Conservation (phyloP, 2,888 invertebrate species). For the Hololepta plana region DNA sequence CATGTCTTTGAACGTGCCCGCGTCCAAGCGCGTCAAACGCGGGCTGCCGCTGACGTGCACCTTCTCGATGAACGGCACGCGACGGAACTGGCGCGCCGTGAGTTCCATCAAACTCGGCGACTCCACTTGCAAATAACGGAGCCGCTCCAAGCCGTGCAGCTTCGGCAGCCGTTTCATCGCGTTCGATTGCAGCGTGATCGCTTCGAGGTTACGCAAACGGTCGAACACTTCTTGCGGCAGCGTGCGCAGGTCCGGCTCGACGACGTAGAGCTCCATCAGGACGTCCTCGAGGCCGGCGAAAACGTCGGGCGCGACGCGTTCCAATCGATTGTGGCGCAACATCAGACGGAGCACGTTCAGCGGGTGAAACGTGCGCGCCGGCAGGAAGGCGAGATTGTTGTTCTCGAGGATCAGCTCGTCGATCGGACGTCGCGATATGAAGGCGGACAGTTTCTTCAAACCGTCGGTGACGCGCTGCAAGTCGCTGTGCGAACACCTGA, state of each 20-base stretch:
- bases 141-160: conserved; percentile 48
- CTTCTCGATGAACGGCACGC: conserved; percentile 54
- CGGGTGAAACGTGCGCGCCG: conserved; percentile 61
- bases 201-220: conserved; percentile 58
- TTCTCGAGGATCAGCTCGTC: conserved; percentile 79
- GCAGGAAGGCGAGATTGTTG: conserved; percentile 69
- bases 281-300: conserved; percentile 57
- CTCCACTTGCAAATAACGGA: conserved; percentile 57
- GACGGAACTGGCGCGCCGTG: conserved; percentile 48
- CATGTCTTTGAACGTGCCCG: conserved; percentile 41
- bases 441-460: conserved; percentile 47
- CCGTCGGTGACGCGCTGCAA: conserved; percentile 58
- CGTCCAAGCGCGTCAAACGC: conserved; percentile 48
- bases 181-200: conserved; percentile 65
- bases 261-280: conserved; percentile 66
- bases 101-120: conserved; percentile 47
- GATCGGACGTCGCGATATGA: conserved; percentile 48
- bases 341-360: conserved; percentile 60
- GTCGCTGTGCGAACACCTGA: conserved; percentile 85
- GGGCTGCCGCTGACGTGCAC: conserved; percentile 54
- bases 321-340: conserved; percentile 67
- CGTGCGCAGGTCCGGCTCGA: conserved; percentile 64
- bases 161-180: conserved; percentile 56
- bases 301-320: conserved; percentile 67
- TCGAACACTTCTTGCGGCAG: conserved; percentile 62